Conservation (phyloP, 2,797 vertebrate genomes). For the Lagodon rhomboides region DNA sequence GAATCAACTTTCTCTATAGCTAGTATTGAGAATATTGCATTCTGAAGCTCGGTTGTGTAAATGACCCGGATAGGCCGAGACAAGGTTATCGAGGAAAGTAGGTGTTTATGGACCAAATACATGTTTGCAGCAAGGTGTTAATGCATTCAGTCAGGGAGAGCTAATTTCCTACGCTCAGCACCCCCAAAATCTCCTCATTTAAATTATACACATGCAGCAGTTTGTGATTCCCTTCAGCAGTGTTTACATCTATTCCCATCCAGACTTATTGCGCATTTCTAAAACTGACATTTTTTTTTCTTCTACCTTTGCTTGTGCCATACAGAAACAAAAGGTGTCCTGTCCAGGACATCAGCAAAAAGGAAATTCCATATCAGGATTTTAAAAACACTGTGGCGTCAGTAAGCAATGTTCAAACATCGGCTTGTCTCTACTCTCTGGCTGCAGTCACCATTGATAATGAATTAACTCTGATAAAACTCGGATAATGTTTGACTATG, state of each 20-base stretch:
- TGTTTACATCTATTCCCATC: slow-evolving; percentile 23
- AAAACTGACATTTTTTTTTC: neutral
- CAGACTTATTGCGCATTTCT: neutral
- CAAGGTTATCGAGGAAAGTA: slow-evolving; percentile 18
- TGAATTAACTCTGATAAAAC: slow-evolving; percentile 14
- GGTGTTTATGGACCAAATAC: slow-evolving; percentile 24
- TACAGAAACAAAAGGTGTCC: neutral
- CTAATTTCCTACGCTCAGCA: slow-evolving; percentile 19
- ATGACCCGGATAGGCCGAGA: slow-evolving; percentile 19
- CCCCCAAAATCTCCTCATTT: slow-evolving; percentile 21
- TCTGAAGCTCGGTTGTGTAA: slow-evolving; percentile 5
- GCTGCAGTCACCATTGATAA: neutral
- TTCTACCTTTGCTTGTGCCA: neutral
- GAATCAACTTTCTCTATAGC: slow-evolving; percentile 2
- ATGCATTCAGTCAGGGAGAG: slow-evolving; percentile 33
- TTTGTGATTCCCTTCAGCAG: slow-evolving; percentile 5
- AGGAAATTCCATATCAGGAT: neutral
- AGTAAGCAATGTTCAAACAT: neutral
- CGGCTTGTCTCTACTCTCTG: neutral
- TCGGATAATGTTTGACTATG: slow-evolving; percentile 31
- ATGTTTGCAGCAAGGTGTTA: slow-evolving; percentile 31
- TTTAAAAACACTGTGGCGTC: neutral
- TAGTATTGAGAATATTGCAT: too few relatives aligned
- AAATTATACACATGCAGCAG: slow-evolving; percentile 21
- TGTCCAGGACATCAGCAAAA: slow-evolving; percentile 2